Evolutionary conservation across 2,113 vertebrate species (phyloP), one percentile per base, ranked within the genome.

Genomic region (Puffinus mauretanicus): DNA sequence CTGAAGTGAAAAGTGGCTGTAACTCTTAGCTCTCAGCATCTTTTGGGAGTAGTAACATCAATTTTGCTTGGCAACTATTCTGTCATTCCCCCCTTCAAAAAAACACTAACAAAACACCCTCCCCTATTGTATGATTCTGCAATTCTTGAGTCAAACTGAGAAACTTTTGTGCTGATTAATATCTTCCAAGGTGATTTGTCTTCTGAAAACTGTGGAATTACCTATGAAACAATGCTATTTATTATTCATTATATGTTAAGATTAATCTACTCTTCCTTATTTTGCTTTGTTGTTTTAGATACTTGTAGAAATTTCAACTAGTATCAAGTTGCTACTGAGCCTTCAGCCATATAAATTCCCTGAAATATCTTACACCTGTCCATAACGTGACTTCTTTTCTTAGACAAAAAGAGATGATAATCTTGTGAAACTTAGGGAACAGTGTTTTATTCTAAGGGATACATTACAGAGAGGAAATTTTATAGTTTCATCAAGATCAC

Each of bases 81-180:
- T n/a, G 42, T 12, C 6, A 15, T n/a, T 65, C 3, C 15, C 5
- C 30, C 3, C 18, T 11, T 42, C 13, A 47, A 55, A 75, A 65
- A 24, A 22, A 11, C 13, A 0, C 0, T 25, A 29, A 46, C 16
- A 42, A 67, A 72, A 34, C 2, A 36, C 25, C 7, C 24, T 36
- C 5, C 4, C 5, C 4, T 10, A 2, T 30, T 2, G 0, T 17
- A 25, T 22, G 16, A 27, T 66, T 90, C n/a, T 88, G 24, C 11
- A 90, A 29, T 34, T 17, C 32, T 83, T 51, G 40, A 88, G 36
- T 80, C n/a, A 78, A 90, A 67, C 6, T n/a, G 32, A 60, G 38
- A 73, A 62, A 55, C 0, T 6, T 64, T 36, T 47, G 47, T 49
- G 21, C 22, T 58, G 10, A 34, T 78, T 25, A 62, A 58, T 77